Percentiles rank a stretch among this genome's conserved stretches.
These are phyloP conservation scores for Eristalis intricaria DNA, from an alignment of 2,888 invertebrate species.

Conservation along the genomic window DNA sequence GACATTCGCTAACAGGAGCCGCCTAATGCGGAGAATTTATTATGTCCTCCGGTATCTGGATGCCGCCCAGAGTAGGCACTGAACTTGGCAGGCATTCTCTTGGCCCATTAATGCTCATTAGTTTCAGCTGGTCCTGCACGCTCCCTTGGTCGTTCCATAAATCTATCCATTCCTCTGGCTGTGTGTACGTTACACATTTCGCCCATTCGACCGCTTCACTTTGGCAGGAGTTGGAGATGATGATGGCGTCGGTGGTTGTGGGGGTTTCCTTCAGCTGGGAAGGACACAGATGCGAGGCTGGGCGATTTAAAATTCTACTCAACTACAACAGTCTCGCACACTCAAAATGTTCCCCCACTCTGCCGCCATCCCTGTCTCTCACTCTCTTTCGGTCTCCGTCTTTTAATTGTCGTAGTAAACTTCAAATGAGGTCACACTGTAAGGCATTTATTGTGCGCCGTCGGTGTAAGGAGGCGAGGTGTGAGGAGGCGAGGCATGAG, in stretches of 20 bases:
- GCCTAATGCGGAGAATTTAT: conserved; percentile 62
- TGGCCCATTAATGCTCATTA: conserved; percentile 71
- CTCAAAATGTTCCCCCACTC: not conserved
- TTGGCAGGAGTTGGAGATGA: not conserved
- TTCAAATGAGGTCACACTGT: conserved; percentile 68
- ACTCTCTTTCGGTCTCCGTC: not conserved
- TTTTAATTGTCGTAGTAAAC: conserved; percentile 64
- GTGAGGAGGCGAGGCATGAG: not conserved
- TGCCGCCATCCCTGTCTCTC: not conserved
- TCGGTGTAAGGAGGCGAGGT: not conserved
- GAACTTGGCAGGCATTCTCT: conserved; percentile 66
- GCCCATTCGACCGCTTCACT: conserved; percentile 12
- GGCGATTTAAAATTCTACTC: conserved; percentile 52
- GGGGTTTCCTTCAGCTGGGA: not conserved
- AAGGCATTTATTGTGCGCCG: conserved; percentile 37
- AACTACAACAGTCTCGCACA: conserved; percentile 18
- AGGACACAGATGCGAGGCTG: conserved; percentile 8
- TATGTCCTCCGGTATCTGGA: conserved; percentile 48
- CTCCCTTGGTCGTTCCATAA: conserved; percentile 39
- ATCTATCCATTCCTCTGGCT: conserved; percentile 21
- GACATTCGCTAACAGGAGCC: conserved; percentile 38
- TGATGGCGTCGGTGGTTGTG: not conserved
- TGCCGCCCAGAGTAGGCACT: conserved; percentile 47
- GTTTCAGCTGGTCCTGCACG: conserved; percentile 57
- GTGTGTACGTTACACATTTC: conserved; percentile 44